Percentiles rank a stretch among this genome's conserved stretches.
Conservation (phyloP, 2,113 vertebrate species). For the Pyrgilauda ruficollis region DNA sequence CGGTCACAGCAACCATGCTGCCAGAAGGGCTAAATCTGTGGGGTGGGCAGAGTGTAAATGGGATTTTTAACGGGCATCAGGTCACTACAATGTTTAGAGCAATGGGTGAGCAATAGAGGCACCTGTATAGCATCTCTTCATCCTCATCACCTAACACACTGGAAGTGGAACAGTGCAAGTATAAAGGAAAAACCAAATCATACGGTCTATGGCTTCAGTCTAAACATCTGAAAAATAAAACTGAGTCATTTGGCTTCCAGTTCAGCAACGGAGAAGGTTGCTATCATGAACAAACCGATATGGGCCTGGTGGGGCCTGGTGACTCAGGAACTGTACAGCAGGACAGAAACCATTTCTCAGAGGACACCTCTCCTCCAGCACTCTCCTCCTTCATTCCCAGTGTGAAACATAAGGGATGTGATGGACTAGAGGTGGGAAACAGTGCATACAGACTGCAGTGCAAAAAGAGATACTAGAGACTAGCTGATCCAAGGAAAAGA, state of each 20-base stretch:
- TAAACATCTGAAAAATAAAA: slow-evolving; percentile 31
- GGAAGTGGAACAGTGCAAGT: neutral
- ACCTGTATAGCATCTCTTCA: neutral
- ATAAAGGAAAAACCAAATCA: slow-evolving; percentile 24
- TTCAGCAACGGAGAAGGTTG: neutral
- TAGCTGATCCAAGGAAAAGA: neutral
- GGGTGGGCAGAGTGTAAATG: slow-evolving; percentile 40
- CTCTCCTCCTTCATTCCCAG: neutral
- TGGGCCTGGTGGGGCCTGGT: neutral
- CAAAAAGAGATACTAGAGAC: neutral
- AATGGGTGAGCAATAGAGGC: neutral
- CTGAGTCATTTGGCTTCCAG: slow-evolving; percentile 1
- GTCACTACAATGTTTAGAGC: neutral
- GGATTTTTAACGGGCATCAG: slow-evolving; percentile 31
- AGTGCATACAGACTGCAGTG: neutral
- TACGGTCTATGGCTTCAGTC: neutral
- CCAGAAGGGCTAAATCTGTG: slow-evolving; percentile 95
- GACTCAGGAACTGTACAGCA: neutral
- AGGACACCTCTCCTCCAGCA: neutral
- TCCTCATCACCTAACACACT: neutral
- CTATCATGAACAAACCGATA: neutral
- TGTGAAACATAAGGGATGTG: neutral
- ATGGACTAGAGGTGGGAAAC: neutral
- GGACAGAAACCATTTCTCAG: neutral
- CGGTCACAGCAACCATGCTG: slow-evolving; percentile 86